phyloP scores from a whole-genome alignment of 2,888 invertebrate genomes.

The Perithous albicinctus region DNA sequence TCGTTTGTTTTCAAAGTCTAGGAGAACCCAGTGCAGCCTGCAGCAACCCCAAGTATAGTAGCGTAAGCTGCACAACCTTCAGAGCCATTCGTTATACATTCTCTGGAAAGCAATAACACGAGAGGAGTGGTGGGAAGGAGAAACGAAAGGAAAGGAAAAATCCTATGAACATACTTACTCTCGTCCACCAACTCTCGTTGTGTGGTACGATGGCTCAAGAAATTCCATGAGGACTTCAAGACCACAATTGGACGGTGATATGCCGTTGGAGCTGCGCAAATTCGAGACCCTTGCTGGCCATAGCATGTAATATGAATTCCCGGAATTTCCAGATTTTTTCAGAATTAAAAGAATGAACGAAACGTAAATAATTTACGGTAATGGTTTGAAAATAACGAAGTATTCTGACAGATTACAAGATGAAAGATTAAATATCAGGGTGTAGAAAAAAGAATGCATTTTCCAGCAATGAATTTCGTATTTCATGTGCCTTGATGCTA shows the following conservation, averaged over 20 bases:
- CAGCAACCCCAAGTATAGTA: not conserved
- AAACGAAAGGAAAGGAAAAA: not conserved
- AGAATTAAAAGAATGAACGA: not conserved
- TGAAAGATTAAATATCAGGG: not conserved
- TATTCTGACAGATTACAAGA: not conserved
- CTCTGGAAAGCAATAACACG: conserved; percentile 7
- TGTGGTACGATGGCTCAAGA: not conserved
- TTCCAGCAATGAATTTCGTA: too few relatives aligned
- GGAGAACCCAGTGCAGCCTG: not conserved
- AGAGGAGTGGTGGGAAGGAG: not conserved
- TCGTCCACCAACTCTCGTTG: not conserved
- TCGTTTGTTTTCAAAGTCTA: conserved; percentile 4
- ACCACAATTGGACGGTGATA: conserved; percentile 34
- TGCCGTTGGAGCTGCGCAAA: conserved; percentile 5
- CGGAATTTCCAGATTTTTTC: conserved; percentile 8
- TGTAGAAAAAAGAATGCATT: not conserved
- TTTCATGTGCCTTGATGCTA: not conserved
- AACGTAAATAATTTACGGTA: conserved; percentile 4
- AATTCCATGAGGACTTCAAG: not conserved
- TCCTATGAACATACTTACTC: not conserved
- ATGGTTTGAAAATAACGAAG: conserved; percentile 9
- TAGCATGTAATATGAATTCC: not conserved
- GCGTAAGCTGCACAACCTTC: not conserved
- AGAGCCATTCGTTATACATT: conserved; percentile 9
- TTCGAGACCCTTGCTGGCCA: not conserved